These are phyloP conservation scores for Drosophila lacicola DNA, from an alignment of 2,888 invertebrate species.

Conservation along the genomic window DNA sequence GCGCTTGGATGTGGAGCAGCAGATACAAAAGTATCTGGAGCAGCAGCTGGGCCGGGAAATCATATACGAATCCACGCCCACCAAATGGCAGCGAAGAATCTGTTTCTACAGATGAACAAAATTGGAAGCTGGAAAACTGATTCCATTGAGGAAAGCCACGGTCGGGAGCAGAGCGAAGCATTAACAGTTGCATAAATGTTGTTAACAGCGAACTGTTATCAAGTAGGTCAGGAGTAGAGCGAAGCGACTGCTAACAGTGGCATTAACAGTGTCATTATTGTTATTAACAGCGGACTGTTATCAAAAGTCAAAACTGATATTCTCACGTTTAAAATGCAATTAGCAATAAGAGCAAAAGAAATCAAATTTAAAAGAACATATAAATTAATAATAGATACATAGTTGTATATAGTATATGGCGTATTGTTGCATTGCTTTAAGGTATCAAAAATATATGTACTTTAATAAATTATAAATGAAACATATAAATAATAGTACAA, in stretches of 20 bases:
- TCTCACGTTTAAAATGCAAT: too few relatives aligned
- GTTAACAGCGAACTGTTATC: not conserved
- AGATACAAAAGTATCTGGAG: slow-evolving; percentile 87
- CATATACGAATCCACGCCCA: slow-evolving; percentile 87
- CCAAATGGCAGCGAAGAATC: slow-evolving; percentile 90
- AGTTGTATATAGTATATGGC: too few relatives aligned
- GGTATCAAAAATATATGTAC: too few relatives aligned
- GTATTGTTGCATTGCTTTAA: too few relatives aligned
- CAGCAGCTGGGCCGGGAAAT: slow-evolving; percentile 85
- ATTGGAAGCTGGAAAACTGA: not conserved
- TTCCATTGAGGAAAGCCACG: not conserved
- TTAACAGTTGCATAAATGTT: not conserved
- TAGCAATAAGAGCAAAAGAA: too few relatives aligned
- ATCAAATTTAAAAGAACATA: too few relatives aligned
- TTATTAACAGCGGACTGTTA: not conserved
- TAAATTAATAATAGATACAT: too few relatives aligned
- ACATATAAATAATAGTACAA: too few relatives aligned
- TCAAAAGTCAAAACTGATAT: not conserved
- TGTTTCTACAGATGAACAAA: slow-evolving; percentile 86
- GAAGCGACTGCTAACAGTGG: not conserved
- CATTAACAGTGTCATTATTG: not conserved
- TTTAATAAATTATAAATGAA: too few relatives aligned
- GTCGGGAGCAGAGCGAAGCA: not conserved
- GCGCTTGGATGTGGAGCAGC: slow-evolving; percentile 87
- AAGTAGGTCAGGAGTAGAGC: not conserved